A percentile compares a stretch with the other conserved stretches of the same genome.
These are phyloP conservation scores for Eulemur rubriventer DNA, from an alignment of 2,797 vertebrate genomes.

Conservation along the genomic window DNA sequence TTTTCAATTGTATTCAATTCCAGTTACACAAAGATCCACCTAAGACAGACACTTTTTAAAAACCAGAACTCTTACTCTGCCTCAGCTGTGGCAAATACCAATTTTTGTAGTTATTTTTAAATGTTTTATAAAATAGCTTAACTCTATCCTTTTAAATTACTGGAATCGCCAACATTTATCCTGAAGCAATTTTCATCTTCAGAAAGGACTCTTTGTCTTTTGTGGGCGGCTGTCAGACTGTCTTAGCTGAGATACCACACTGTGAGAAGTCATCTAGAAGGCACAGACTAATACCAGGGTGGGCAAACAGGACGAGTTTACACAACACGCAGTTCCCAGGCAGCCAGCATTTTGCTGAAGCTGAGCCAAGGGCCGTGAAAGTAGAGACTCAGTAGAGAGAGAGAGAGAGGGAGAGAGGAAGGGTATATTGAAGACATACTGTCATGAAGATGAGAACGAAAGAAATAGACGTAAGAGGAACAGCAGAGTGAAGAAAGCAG, in stretches of 20 bases:
- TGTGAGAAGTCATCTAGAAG: not conserved
- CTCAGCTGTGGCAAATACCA: not conserved
- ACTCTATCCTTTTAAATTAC: slow-evolving; percentile 41
- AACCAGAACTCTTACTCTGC: slow-evolving; percentile 15
- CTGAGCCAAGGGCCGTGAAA: not conserved
- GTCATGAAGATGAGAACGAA: not conserved
- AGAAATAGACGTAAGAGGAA: not conserved
- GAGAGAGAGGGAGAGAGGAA: not conserved
- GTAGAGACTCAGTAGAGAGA: not conserved
- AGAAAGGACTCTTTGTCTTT: slow-evolving; percentile 15
- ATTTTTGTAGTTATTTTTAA: slow-evolving; percentile 35
- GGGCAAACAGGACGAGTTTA: not conserved
- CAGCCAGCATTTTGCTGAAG: not conserved
- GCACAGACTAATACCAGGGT: not conserved
- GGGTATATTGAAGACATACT: not conserved
- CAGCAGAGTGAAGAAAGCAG: not conserved
- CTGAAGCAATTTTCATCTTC: slow-evolving; percentile 29
- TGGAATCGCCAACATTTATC: not conserved
- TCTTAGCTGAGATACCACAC: not conserved
- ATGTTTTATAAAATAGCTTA: slow-evolving; percentile 23
- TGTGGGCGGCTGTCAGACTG: not conserved
- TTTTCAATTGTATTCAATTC: slow-evolving; percentile 10
- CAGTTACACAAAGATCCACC: not conserved
- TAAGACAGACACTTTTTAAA: not conserved
- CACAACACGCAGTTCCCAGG: not conserved